Conservation (phyloP, 2,113 vertebrate genomes). For the Antennarius striatus region DNA sequence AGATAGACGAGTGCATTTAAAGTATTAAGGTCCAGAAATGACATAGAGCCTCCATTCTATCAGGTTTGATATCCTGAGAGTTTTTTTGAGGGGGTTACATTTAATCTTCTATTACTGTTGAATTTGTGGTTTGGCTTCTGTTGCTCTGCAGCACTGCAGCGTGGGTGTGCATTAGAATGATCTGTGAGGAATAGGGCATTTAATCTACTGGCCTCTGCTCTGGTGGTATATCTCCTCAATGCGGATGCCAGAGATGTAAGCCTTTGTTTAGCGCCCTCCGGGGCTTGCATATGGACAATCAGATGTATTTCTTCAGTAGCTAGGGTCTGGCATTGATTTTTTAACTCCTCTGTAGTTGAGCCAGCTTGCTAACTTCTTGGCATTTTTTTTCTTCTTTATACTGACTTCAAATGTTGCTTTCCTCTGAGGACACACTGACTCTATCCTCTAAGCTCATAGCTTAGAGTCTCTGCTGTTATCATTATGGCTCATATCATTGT, state of each 20-base stretch:
- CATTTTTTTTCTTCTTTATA: constrained; percentile 1
- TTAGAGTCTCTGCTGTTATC: constrained; percentile 2
- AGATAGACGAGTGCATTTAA: too few relatives aligned
- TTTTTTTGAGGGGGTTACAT: neutral
- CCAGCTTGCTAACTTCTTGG: constrained; percentile 12
- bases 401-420: constrained; percentile 6
- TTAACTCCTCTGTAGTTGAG: constrained; percentile 24
- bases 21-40: too few relatives aligned
- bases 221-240: constrained; percentile 19
- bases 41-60: too few relatives aligned
- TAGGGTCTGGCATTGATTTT: constrained; percentile 30
- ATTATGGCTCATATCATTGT: neutral
- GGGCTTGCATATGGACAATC: constrained; percentile 22
- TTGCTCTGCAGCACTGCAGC: constrained; percentile 2
- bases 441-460: constrained; percentile 9
- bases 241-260: constrained; percentile 23
- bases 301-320: constrained; percentile 23
- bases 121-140: constrained; percentile 11
- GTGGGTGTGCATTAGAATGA: constrained; percentile 16
- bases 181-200: constrained; percentile 28
- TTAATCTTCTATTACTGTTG: constrained; percentile 4
- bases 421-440: constrained; percentile 6
- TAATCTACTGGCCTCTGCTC: constrained; percentile 34
- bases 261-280: constrained; percentile 29
- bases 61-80: neutral